These are phyloP conservation scores for Pomacea maculata DNA, from an alignment of 1,140 invertebrate genomes.

Conservation along the genomic window DNA sequence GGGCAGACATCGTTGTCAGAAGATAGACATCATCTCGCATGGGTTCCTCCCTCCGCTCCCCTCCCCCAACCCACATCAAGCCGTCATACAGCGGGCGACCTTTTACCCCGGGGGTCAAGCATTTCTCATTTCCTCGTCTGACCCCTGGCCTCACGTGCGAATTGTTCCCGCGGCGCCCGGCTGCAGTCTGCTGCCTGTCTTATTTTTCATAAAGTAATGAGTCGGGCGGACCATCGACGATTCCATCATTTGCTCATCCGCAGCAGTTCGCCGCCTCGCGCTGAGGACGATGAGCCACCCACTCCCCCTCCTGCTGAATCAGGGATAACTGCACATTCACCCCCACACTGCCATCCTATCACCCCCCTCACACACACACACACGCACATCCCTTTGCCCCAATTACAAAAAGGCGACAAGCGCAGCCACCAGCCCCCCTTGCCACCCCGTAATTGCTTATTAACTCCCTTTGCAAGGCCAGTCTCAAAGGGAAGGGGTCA, in stretches of 20 bases:
- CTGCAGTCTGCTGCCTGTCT: slow-evolving; percentile 3
- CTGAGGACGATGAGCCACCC: background rate
- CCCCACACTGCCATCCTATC: no score
- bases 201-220: slow-evolving; percentile 16
- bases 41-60: background rate
- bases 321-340: slow-evolving; percentile 6
- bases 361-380: no score
- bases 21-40: no score
- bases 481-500: background rate
- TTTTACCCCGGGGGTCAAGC: no score
- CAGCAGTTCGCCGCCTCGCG: background rate
- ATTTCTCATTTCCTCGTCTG: no score
- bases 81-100: background rate
- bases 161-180: no score
- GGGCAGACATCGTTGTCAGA: no score
- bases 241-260: slow-evolving; percentile 2
- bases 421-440: background rate
- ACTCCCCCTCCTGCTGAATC: background rate
- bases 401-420: background rate
- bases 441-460: slow-evolving; percentile 15
- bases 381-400: background rate
- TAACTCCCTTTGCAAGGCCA: slow-evolving; percentile 9
- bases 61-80: background rate
- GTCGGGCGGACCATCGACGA: background rate
- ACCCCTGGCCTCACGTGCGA: no score